Base-by-base conservation (phyloP, 2,113 vertebrate genomes). In the Platichthys stellatus region DNA sequence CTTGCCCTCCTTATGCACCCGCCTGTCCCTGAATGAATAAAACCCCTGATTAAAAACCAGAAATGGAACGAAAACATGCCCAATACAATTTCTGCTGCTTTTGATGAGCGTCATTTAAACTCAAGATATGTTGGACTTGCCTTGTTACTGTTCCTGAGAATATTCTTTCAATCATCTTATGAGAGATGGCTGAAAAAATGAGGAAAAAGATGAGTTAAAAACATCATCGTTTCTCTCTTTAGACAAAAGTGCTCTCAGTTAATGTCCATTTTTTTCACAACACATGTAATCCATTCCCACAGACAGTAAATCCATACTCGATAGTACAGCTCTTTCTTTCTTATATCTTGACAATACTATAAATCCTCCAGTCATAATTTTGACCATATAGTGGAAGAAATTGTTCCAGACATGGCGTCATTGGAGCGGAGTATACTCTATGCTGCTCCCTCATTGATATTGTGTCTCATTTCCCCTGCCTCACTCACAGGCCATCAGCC, bases 141-240 rank as follows among this genome's bases (percentile, higher is more conserved):
- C 96, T 93, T 5, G 97, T 98, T 63, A 99, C 97, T 2, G 97
- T 96, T 76, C 97, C 97, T 0, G 97, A 99, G 90, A 98, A 99
- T 83, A 99, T 95, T 68, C 98, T 93, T 73, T 98, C 96, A 43
- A 98, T 96, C 95, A 99, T 97, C 91, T 92, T 94, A 21, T 81
- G 91, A 23, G 98, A 99, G 63, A 99, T 93, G 64, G 97, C 97
- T 98, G 82, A 78, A 54, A 10, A 31, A 85, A 4, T 68, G 3
- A 74, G 38, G 1, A 74, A 21, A 80, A 20, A 69, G n/a, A 64
- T 74, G 12, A 79, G 31, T 80, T 69, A 83, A 35, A 61, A 40
- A 47, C 45, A 49, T 57, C 3, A 35, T 28, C 2, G 45, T 23
- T 26, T 12, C 35, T 65, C n/a, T 60, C n/a, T 53, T 66, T 45